Evolutionary conservation across 1,140 invertebrate genomes (phyloP).

Genomic region (Goniozus legneri): DNA sequence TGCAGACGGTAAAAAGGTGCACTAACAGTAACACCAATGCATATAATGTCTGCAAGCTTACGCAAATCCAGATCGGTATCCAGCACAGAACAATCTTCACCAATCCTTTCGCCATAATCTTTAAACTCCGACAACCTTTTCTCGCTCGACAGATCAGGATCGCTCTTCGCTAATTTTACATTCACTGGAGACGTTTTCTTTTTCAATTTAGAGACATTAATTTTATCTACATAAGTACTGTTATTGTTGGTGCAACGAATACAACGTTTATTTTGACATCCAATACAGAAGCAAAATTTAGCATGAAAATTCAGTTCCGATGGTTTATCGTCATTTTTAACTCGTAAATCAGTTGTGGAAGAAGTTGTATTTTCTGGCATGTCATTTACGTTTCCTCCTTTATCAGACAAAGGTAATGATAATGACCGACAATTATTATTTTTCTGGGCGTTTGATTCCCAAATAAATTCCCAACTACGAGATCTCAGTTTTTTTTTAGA

Average conservation of each 20-base stretch:
- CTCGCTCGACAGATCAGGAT: conserved; percentile 34
- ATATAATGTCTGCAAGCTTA: conserved; percentile 37
- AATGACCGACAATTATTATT: background rate
- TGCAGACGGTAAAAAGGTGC: conserved; percentile 20
- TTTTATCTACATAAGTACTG: too few species aligned
- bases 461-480: too few species aligned
- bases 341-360: too few species aligned
- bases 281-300: too few species aligned
- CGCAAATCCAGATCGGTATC: conserved; percentile 32
- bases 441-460: background rate
- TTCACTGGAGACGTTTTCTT: background rate
- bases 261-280: background rate
- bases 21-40: background rate
- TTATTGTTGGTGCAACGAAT: background rate
- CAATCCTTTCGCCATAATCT: conserved; percentile 16
- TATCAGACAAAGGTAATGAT: background rate
- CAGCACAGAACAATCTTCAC: conserved; percentile 29
- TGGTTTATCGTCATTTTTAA: too few species aligned
- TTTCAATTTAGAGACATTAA: too few species aligned
- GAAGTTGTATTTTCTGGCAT: too few species aligned
- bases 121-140: conserved; percentile 9
- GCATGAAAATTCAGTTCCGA: too few species aligned
- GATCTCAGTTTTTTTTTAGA: too few species aligned
- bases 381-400: too few species aligned
- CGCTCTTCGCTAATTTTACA: conserved; percentile 24